phyloP scores from a whole-genome alignment of 2,888 invertebrate species.

The Archaeoteleia sp. region DNA sequence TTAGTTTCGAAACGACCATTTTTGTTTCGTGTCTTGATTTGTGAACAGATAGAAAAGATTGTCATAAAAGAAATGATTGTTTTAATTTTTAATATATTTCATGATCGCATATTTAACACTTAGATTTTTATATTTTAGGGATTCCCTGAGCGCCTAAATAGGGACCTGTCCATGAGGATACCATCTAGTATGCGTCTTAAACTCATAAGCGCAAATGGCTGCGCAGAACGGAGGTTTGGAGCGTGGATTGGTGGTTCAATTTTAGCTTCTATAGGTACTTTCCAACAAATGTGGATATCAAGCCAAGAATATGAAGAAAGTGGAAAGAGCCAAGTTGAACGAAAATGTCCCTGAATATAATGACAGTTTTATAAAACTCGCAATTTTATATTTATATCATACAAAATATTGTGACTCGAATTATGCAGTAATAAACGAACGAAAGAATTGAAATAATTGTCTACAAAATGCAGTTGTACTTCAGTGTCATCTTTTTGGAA shows the following conservation, averaged over 20 bases:
- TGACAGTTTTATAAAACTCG: not conserved
- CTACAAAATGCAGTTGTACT: too few relatives aligned
- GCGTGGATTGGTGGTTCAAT: conserved; percentile 99
- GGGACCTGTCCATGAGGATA: conserved; percentile 89
- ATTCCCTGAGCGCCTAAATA: conserved; percentile 93
- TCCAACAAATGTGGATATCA: conserved; percentile 99
- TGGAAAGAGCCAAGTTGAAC: conserved; percentile 96
- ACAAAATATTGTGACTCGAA: too few relatives aligned
- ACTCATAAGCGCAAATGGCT: conserved; percentile 93
- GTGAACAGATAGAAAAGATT: not conserved
- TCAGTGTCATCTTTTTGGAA: too few relatives aligned
- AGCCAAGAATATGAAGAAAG: conserved; percentile 99
- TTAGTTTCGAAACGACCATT: too few relatives aligned
- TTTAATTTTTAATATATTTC: not conserved
- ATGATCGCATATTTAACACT: too few relatives aligned
- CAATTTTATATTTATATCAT: conserved; percentile 36
- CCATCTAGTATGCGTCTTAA: conserved; percentile 96
- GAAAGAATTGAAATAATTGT: too few relatives aligned
- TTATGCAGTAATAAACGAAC: too few relatives aligned
- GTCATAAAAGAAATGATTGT: not conserved
- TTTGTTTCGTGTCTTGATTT: too few relatives aligned
- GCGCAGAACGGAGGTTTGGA: conserved; percentile 94
- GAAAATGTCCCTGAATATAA: conserved; percentile 87
- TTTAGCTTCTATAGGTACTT: conserved; percentile 97
- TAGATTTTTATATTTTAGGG: conserved; percentile 82